A percentile compares a stretch with the other conserved stretches of the same genome.
These are phyloP conservation scores for Nothobranchius furzeri DNA, from an alignment of 2,113 vertebrate genomes.

Conservation along the genomic window DNA sequence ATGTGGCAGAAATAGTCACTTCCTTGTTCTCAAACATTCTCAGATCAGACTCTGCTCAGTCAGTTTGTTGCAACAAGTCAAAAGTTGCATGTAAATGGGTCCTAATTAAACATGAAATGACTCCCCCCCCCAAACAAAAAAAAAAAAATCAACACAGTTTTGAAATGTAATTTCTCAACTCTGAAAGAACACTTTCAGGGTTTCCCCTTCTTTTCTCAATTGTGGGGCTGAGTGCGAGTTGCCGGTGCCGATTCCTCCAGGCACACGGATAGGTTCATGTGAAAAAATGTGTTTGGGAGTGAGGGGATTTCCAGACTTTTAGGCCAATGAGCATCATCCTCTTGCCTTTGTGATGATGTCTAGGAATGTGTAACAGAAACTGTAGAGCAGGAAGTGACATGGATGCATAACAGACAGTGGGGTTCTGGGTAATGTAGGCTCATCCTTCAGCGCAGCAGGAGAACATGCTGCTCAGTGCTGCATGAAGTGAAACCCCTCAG, in stretches of 20 bases:
- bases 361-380: constrained; percentile 70
- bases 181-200: no score
- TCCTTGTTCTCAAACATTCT: constrained; percentile 28
- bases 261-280: constrained; percentile 16
- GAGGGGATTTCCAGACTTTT: constrained; percentile 65
- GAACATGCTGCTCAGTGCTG: constrained; percentile 29
- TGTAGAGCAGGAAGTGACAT: constrained; percentile 70
- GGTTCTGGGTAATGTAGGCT: constrained; percentile 70
- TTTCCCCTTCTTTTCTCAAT: no score
- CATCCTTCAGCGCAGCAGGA: constrained; percentile 21
- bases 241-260: constrained; percentile 14
- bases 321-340: constrained; percentile 58
- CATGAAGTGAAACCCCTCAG: constrained; percentile 33
- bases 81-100: neutral
- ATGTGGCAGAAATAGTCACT: constrained; percentile 39
- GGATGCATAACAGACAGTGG: constrained; percentile 44
- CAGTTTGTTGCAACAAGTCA: constrained; percentile 51
- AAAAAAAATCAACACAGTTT: neutral
- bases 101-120: neutral
- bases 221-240: constrained; percentile 18
- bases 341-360: constrained; percentile 57
- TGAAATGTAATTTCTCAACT: no score
- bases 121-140: neutral
- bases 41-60: neutral
- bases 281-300: constrained; percentile 3